Evolutionary conservation across 2,888 invertebrate genomes (phyloP), one percentile per base, ranked within the genome.

Genomic region (Apotomis betuletana): DNA sequence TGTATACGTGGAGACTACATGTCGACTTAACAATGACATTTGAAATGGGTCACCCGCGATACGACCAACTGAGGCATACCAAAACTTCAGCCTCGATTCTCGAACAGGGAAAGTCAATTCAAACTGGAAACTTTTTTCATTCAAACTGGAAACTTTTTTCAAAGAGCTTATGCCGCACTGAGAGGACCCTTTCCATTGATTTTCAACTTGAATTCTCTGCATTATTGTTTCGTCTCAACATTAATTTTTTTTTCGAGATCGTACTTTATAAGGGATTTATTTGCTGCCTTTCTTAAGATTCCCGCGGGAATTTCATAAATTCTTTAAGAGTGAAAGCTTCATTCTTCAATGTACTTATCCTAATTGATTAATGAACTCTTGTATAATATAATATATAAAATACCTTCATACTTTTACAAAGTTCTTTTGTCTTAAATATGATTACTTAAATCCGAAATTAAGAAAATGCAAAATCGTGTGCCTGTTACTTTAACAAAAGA

Each of bases 31-130:
- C 74, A 74, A 67, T 76, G 75, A 75, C 70, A 69, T 73, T 72
- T 73, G 77, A 86, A 83, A 78, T 81, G 81, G 85, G 86, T 85
- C 85, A 83, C 77, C 80, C 80, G 79, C 79, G 78, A 75, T 75
- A 58, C 69, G 77, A 67, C 70, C 76, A 80, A 83, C 79, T 84
- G 83, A 85, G 81, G 81, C 83, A 79, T 81, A 80, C 79, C 76
- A 78, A 82, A 87, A 88, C 84, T 87, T 85, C 77, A 76, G 77
- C 77, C 79, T 76, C 79, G 84, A 90, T 90, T 90, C 79, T 76
- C 79, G 84, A 90, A 90, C 90, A 89, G 84, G 83, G 86, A 90
- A 90, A 90, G 88, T 90, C 90, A 89, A 90, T 90, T 87, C 85
- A 77, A 85, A 85, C 85, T 81, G 83, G 77, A 77, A 89, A 90